Base-by-base conservation (phyloP, 1,140 invertebrate genomes). In the Centruroides sculpturatus region DNA sequence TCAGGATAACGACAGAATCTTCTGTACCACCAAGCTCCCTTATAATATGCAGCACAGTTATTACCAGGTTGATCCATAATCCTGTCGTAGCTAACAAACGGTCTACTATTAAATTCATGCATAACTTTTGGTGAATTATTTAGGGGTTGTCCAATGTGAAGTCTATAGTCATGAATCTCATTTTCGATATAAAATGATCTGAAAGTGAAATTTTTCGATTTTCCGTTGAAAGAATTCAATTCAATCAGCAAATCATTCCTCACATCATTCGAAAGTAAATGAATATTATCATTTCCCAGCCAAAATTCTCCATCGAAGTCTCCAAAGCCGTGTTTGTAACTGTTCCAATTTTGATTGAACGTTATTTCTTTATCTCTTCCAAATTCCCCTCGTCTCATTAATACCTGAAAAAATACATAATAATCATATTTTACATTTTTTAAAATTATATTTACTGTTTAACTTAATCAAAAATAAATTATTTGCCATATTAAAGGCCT, bases 241-340 rank as follows among this genome's bases (percentile, higher is more conserved):
- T 41, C 41, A 5, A 41, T 41, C 41, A 5, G 5, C 41, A 41
- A 6, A 6, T 41, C 41, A 41, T 41, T 41, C 41, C 5, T 8
- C 3, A 8, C 5, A 8, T 41, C 41, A 8, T 0, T 41, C 1
- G 41, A 41, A 41, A 41, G 41, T 41, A 41, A 41, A 41, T 41
- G 41, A 41, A 41, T 41, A 41, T 41, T 41, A 41, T 41, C 41
- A 41, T 41, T 41, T 41, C 92, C 92, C 13, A 96, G 76, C 89
- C 91, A 95, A 74, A 92, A 90, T 74, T 92, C 90, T 64, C 86
- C 83, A 13, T 81, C 83, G 0, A 89, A 85, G 73, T 93, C 88
- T 5, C 92, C 92, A 71, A 96, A 96, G 11, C 92, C 92, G 68
- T 92, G 87, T 72, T 92, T 91, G 72, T 97, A 97, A 69, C 94